Evolutionary conservation across 1,140 invertebrate species (phyloP).

Genomic region (Maniola jurtina): DNA sequence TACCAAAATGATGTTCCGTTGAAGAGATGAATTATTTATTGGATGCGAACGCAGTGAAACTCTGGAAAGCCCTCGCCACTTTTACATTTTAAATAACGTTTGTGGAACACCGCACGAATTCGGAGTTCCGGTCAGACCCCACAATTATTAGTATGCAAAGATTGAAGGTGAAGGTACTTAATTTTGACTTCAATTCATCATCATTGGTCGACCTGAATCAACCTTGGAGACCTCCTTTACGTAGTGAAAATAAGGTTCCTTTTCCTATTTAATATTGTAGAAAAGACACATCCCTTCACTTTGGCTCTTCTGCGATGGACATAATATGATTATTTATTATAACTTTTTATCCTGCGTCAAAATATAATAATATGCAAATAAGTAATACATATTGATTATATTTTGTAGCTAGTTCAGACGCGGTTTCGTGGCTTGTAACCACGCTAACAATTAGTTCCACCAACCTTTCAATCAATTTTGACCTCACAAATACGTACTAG

Average conservation of each 20-base stretch:
- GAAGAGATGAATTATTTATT: slow-evolving; percentile 27
- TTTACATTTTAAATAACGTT: slow-evolving; percentile 33
- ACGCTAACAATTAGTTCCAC: too few species aligned
- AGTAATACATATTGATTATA: too few species aligned
- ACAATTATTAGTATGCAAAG: slow-evolving; percentile 7
- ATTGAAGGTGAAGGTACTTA: not conserved
- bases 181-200: not conserved
- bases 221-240: not conserved
- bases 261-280: not conserved
- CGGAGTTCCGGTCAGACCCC: slow-evolving; percentile 3
- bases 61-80: slow-evolving; percentile 24
- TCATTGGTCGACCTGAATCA: not conserved
- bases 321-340: too few species aligned
- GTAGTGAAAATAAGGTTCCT: not conserved
- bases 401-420: too few species aligned
- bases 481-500: too few species aligned
- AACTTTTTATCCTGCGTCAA: too few species aligned
- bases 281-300: too few species aligned
- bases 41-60: slow-evolving; percentile 21
- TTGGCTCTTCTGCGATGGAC: too few species aligned
- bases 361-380: too few species aligned
- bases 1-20: slow-evolving; percentile 1
- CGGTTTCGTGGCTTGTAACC: too few species aligned
- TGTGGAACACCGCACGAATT: slow-evolving; percentile 28
- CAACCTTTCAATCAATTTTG: too few species aligned